Conservation (phyloP, 2,888 invertebrate genomes). For the Rhynchonema sp. region DNA sequence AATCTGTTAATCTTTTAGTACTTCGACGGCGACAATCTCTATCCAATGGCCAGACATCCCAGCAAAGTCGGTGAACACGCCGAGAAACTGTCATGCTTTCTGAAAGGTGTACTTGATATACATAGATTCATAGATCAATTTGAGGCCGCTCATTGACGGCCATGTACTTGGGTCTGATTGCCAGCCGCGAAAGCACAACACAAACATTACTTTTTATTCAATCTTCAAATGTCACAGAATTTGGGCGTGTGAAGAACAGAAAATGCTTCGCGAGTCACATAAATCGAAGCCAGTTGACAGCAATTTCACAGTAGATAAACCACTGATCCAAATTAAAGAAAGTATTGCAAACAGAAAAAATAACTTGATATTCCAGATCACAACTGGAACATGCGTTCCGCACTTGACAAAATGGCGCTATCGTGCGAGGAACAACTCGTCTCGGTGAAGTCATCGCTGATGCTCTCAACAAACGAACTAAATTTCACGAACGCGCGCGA, state of each 20-base stretch:
- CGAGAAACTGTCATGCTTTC: background rate
- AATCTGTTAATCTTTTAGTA: too few relatives aligned
- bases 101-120: too few relatives aligned
- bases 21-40: background rate
- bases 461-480: background rate
- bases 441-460: background rate
- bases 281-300: background rate
- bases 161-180: too few relatives aligned
- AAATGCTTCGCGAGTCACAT: background rate
- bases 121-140: too few relatives aligned
- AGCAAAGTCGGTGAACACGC: background rate
- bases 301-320: too few relatives aligned
- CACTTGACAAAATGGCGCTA: background rate
- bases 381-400: background rate
- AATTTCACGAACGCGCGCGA: background rate
- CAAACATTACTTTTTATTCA: too few relatives aligned
- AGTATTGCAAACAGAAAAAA: too few relatives aligned
- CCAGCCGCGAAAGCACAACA: too few relatives aligned
- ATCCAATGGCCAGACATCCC: background rate
- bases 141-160: too few relatives aligned
- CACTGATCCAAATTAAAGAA: too few relatives aligned
- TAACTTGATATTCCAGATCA: background rate
- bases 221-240: too few relatives aligned
- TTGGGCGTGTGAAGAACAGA: too few relatives aligned
- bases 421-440: background rate